Evolutionary conservation across 1,140 invertebrate genomes (phyloP).

Genomic region (Elymnias hypermnestra): DNA sequence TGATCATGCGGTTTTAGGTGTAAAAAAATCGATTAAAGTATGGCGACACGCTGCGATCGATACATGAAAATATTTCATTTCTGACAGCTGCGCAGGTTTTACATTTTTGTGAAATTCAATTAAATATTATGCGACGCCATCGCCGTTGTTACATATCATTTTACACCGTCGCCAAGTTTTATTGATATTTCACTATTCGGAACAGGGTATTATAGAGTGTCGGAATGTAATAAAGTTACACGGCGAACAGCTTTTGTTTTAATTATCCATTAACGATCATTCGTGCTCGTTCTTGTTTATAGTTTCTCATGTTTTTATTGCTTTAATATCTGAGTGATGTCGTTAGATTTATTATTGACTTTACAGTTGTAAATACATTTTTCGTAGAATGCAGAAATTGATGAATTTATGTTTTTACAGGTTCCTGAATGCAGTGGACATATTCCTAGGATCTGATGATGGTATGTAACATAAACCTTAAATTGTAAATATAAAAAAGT

Average conservation of each 20-base stretch:
- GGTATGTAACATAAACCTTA: conserved; percentile 31
- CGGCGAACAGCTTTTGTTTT: conserved; percentile 23
- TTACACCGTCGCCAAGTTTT: conserved; percentile 51
- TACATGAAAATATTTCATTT: conserved; percentile 71
- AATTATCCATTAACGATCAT: conserved; percentile 10
- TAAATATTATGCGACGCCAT: conserved; percentile 53
- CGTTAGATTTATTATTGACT: conserved; percentile 11
- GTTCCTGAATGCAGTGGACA: conserved; percentile 53
- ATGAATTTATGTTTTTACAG: conserved; percentile 39
- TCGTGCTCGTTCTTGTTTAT: conserved; percentile 9
- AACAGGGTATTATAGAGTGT: conserved; percentile 28
- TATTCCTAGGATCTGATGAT: conserved; percentile 43
- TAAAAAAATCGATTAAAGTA: conserved; percentile 74
- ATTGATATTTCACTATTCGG: conserved; percentile 35
- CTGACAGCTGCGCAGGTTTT: conserved; percentile 52
- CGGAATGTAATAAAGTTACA: conserved; percentile 30
- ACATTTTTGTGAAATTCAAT: conserved; percentile 69
- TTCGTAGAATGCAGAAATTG: no score
- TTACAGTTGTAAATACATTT: background rate
- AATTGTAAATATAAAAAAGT: no score
- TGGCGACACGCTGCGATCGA: conserved; percentile 70
- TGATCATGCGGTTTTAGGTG: conserved; percentile 70
- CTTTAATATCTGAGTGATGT: conserved; percentile 11
- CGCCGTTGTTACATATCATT: conserved; percentile 52
- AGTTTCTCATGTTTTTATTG: conserved; percentile 13